These are phyloP conservation scores for Sesamia inferens DNA, from an alignment of 2,888 invertebrate genomes.

Conservation along the genomic window DNA sequence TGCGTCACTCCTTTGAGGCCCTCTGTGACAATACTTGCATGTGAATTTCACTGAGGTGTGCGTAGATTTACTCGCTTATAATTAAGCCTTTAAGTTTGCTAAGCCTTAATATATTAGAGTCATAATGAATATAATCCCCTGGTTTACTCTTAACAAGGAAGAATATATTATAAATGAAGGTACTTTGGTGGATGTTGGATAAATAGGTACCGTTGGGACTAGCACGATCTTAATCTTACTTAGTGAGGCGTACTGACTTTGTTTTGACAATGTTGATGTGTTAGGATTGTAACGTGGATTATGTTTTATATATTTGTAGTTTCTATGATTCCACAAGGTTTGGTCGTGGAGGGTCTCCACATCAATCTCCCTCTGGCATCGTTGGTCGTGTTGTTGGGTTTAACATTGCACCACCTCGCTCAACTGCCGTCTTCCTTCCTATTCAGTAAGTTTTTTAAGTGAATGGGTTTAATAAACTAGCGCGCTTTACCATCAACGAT, in stretches of 20 bases:
- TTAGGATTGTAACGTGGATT: neutral
- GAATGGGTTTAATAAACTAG: no score
- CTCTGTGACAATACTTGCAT: conserved; percentile 55
- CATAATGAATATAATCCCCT: conserved; percentile 65
- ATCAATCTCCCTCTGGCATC: no score
- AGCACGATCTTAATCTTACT: conserved; percentile 47
- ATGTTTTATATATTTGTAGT: neutral
- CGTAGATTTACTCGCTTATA: conserved; percentile 68
- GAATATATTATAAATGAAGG: conserved; percentile 56
- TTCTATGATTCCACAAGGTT: neutral
- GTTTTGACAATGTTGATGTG: conserved; percentile 18
- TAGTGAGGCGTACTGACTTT: conserved; percentile 31
- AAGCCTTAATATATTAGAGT: conserved; percentile 67
- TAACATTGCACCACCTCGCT: no score
- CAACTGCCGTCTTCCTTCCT: no score
- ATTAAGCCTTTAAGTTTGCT: conserved; percentile 70
- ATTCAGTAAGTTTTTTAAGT: no score
- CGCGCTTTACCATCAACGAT: no score
- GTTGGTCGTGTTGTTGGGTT: no score
- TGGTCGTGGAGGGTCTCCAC: no score
- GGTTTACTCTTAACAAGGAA: conserved; percentile 54
- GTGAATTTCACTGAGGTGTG: conserved; percentile 57
- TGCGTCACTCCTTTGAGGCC: conserved; percentile 34
- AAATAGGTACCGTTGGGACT: conserved; percentile 34
- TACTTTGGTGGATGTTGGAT: conserved; percentile 49